A percentile compares a stretch with the other conserved stretches of the same genome.
phyloP scores from a whole-genome alignment of 2,113 vertebrate species.

The Cephalophus harveyi region DNA sequence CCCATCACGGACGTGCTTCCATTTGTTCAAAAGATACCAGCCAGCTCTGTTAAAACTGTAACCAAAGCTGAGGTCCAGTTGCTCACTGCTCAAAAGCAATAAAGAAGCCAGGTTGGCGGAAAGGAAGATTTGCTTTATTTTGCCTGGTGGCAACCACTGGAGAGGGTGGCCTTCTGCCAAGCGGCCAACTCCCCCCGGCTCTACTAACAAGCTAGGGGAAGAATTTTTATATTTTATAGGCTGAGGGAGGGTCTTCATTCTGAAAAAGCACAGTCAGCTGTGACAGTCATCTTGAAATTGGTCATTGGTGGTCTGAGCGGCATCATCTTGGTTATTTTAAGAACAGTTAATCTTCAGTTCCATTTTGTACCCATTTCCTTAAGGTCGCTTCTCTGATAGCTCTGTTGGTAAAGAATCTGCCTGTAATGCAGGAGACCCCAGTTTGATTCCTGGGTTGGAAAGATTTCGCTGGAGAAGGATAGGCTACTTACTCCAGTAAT shows the following conservation, averaged over 20 bases:
- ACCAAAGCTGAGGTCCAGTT: neutral
- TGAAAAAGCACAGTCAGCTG: neutral
- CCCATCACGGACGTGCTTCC: rapidly evolving
- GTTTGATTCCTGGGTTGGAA: neutral
- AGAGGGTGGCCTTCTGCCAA: neutral
- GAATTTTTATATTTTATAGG: neutral
- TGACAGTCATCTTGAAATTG: neutral
- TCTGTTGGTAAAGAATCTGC: neutral
- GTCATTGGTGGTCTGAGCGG: neutral
- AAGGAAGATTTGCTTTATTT: neutral
- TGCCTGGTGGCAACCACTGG: neutral
- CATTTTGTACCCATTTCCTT: neutral
- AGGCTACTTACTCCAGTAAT: neutral
- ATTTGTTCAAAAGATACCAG: neutral
- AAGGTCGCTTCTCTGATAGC: neutral
- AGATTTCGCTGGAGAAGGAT: rapidly evolving
- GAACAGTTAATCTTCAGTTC: neutral
- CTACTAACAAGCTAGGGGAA: neutral
- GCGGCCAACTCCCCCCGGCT: rapidly evolving
- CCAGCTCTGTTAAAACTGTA: rapidly evolving
- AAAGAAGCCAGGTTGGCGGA: neutral
- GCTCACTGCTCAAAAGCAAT: neutral
- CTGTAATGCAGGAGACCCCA: neutral
- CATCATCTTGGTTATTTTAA: neutral
- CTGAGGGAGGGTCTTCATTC: neutral